Evolutionary conservation across 2,888 invertebrate species (phyloP).

Genomic region (Heliconius ismenius): DNA sequence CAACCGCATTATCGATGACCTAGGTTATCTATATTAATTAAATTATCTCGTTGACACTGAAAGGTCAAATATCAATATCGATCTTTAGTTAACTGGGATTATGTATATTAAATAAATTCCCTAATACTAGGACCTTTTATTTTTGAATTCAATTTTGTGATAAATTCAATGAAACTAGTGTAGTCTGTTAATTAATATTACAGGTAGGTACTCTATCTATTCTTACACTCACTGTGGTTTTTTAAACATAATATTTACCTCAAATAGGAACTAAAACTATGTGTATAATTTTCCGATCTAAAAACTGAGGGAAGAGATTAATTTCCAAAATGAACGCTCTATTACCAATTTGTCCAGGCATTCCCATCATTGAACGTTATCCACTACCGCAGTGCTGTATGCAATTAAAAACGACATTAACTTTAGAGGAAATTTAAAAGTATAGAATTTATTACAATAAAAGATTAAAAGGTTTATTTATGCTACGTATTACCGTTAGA

Average conservation of each 20-base stretch:
- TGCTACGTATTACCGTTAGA: not conserved
- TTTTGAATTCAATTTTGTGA: no score
- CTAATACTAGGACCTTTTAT: no score
- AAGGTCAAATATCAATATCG: not conserved
- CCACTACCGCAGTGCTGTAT: not conserved
- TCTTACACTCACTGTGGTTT: no score
- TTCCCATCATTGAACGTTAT: not conserved
- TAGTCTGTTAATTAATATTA: no score
- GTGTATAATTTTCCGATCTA: no score
- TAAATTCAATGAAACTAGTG: no score
- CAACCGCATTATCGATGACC: constrained; percentile 1
- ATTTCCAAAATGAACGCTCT: no score
- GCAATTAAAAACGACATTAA: not conserved
- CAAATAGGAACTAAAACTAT: no score
- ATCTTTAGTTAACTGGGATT: not conserved
- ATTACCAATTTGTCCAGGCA: not conserved
- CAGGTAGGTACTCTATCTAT: no score
- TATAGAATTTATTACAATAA: not conserved
- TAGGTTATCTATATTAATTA: constrained; percentile 2
- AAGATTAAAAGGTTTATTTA: constrained; percentile 7
- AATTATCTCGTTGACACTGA: not conserved
- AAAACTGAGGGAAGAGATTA: no score
- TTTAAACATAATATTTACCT: not conserved
- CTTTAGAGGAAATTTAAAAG: not conserved
- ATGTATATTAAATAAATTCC: no score